Percentiles rank a stretch among this genome's conserved stretches.
Evolutionary conservation across 2,797 vertebrate species (phyloP).

Genomic region (Podarcis siculus): DNA sequence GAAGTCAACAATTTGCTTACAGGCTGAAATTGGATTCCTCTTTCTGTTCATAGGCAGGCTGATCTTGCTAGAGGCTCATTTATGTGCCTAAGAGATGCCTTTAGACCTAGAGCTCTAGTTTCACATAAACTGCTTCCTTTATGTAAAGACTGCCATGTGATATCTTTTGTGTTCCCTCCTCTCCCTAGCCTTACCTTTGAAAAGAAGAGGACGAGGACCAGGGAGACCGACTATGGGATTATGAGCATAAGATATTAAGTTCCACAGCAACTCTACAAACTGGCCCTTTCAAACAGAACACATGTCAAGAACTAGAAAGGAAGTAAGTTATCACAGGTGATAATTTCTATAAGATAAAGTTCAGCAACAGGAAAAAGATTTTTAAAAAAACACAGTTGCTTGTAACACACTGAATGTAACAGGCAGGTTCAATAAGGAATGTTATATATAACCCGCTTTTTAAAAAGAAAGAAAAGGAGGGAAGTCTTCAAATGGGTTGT

Average conservation of each 20-base stretch:
- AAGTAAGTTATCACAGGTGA: constrained; percentile 10
- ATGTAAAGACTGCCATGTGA: constrained; percentile 39
- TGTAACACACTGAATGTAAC: constrained; percentile 57
- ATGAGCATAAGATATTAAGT: neutral
- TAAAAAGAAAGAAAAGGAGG: too few relatives aligned
- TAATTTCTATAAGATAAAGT: constrained; percentile 45
- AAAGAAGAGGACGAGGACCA: constrained; percentile 41
- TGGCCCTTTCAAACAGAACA: constrained; percentile 26
- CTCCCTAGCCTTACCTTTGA: neutral
- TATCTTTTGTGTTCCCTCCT: constrained; percentile 5
- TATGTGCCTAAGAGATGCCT: neutral
- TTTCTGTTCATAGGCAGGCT: constrained; percentile 28
- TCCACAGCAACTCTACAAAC: constrained; percentile 34
- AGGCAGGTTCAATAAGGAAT: neutral
- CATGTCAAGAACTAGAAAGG: neutral
- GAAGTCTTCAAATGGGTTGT: neutral
- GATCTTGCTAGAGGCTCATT: constrained; percentile 43
- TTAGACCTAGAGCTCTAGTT: constrained; percentile 28
- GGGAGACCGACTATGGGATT: constrained; percentile 12
- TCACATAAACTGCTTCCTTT: constrained; percentile 23
- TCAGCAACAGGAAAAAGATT: constrained; percentile 42
- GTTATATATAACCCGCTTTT: neutral
- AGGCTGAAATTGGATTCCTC: constrained; percentile 57
- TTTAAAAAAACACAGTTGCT: constrained; percentile 25
- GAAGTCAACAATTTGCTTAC: constrained; percentile 55